Evolutionary conservation across 53 echinoderm and acorn worm genomes (phyloP).

Genomic region (Apostichopus leukothele): DNA sequence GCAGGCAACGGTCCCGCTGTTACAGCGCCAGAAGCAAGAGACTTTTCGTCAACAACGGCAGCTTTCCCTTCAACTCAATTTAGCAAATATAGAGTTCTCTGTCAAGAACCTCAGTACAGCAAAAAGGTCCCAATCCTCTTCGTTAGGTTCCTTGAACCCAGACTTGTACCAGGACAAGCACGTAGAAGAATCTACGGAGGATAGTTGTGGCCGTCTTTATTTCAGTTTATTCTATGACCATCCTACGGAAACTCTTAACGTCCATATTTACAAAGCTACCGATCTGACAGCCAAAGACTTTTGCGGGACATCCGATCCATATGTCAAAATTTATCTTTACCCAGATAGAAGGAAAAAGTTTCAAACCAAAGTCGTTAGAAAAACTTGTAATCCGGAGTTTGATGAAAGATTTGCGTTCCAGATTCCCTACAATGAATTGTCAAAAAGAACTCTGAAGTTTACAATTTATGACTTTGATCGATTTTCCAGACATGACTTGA

Average conservation of each 20-base stretch:
- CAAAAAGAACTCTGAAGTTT: slow-evolving; percentile 85
- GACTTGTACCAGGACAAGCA: slow-evolving; percentile 77
- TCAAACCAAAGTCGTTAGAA: slow-evolving; percentile 96
- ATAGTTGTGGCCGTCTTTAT: slow-evolving; percentile 73
- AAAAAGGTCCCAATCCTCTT: slow-evolving; percentile 76
- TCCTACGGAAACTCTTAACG: slow-evolving; percentile 83
- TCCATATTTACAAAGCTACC: slow-evolving; percentile 77
- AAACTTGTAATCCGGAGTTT: slow-evolving; percentile 91
- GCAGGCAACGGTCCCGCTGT: slow-evolving; percentile 90
- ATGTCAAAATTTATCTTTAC: slow-evolving; percentile 92
- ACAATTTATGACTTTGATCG: slow-evolving; percentile 97
- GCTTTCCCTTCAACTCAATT: slow-evolving; percentile 88
- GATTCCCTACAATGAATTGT: slow-evolving; percentile 85
- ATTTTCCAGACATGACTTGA: slow-evolving; percentile 94
- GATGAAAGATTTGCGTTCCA: slow-evolving; percentile 92
- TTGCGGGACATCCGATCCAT: slow-evolving; percentile 95
- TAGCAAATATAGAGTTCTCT: slow-evolving; percentile 92
- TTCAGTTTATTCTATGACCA: slow-evolving; percentile 90
- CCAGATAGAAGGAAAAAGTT: slow-evolving; percentile 95
- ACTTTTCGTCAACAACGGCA: slow-evolving; percentile 84
- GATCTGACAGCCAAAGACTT: slow-evolving; percentile 78
- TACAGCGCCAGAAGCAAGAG: slow-evolving; percentile 85
- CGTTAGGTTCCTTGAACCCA: slow-evolving; percentile 78
- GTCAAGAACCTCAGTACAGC: slow-evolving; percentile 80
- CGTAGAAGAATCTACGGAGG: slow-evolving; percentile 64